Base-by-base conservation (phyloP, 2,113 vertebrate genomes). In the Micronycteris hirsuta region DNA sequence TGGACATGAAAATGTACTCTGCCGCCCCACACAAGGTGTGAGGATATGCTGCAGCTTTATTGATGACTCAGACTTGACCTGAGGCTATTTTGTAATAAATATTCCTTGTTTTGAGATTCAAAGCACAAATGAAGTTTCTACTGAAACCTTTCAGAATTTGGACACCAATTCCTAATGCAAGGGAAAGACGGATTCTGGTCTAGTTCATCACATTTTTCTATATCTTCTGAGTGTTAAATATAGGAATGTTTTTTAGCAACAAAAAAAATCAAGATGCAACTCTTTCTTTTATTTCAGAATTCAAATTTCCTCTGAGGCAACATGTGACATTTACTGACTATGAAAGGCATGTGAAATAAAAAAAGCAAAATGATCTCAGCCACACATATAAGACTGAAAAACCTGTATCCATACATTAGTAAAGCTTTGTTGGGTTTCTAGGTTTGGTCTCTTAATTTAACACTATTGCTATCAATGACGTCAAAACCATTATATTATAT, bases 221-320 rank as follows among this genome's bases (percentile, higher is more conserved):
- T 73, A 63, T 71, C 16, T 26, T 86, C 4, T 74, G 31, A 83
- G 13, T 89, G 5, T 10, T 71, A 74, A 90, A 16, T 41, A 47
- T 58, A 86, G 52, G 28, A 96, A 78, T 16, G 78, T 38, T 74
- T 96, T 92, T 84, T 81, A 89, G 88, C 28, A 49, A 52, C 47
- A 49, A 49, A 93, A 93, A 76, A 92, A 71, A 84, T 81, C 2
- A 91, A 93, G 17, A 63, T 63, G 3, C 52, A 76, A 81, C 12
- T 86, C 24, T 38, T 58, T 24, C 67, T 89, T 73, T 78, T 22
- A 89, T 78, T 86, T 4, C 13, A 77, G 63, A 89, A 88, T 88
- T 49, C 65, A 45, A 91, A 49, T 77, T 12, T 68, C 26, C 14
- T 86, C 20, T 78, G 36, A 61, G 61, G 24, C 70, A 92, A 78